Percentiles rank a stretch among this genome's conserved stretches.
Evolutionary conservation across 2,113 vertebrate species (phyloP).

Genomic region (Dipodomys ordii): DNA sequence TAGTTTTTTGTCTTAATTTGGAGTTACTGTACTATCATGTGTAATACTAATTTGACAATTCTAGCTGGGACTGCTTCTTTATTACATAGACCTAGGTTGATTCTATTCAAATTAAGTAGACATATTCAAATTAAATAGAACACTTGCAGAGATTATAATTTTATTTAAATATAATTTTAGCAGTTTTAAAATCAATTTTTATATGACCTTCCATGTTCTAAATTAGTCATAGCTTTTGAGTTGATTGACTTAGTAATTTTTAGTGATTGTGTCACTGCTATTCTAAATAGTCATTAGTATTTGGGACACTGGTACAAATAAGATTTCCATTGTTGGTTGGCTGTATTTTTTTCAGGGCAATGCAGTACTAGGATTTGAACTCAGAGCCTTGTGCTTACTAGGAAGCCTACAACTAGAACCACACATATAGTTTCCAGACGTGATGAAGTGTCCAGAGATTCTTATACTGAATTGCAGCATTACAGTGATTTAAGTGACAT

Average conservation of each 20-base stretch:
- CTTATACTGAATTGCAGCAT: not conserved
- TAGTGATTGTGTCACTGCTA: constrained; percentile 4
- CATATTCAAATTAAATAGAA: constrained; percentile 38
- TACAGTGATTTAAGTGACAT: not conserved
- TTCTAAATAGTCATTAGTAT: not conserved
- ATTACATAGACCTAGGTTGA: not conserved
- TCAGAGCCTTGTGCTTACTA: too few relatives aligned
- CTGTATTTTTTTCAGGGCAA: too few relatives aligned
- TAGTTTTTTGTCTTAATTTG: constrained; percentile 1
- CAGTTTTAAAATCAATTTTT: constrained; percentile 55
- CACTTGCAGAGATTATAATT: not conserved
- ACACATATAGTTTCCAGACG: not conserved
- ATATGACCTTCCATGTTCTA: not conserved
- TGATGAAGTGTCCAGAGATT: not conserved
- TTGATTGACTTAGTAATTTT: constrained; percentile 6
- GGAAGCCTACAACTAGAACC: too few relatives aligned
- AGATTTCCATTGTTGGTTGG: too few relatives aligned
- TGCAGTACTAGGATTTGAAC: too few relatives aligned
- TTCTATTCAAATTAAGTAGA: not conserved
- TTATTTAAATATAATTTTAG: constrained; percentile 30
- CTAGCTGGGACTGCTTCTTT: not conserved
- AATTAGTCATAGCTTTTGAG: constrained; percentile 2
- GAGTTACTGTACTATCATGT: not conserved
- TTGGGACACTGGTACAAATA: not conserved
- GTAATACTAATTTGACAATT: constrained; percentile 4